phyloP scores from a whole-genome alignment of 92 coral and sea anemone genomes.

The Ricordea florida region DNA sequence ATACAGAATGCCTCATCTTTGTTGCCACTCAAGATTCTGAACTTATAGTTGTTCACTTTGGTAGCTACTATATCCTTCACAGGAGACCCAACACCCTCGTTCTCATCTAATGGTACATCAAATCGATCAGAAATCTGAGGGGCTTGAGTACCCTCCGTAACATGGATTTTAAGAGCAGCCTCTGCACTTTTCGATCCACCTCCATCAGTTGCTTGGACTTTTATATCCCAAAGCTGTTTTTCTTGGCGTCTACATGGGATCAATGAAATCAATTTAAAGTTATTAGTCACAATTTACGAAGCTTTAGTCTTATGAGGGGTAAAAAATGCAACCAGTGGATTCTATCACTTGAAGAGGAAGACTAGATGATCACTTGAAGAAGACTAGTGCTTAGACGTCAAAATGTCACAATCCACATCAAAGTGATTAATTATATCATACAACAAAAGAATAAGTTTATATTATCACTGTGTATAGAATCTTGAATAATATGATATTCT shows the following conservation, averaged over 20 bases:
- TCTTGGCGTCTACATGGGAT: background rate
- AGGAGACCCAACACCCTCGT: slow-evolving; percentile 41
- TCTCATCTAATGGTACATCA: slow-evolving; percentile 23
- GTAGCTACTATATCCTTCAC: slow-evolving; percentile 50
- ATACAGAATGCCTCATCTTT: slow-evolving; percentile 78
- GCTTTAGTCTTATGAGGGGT: too few species aligned
- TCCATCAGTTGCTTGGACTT: slow-evolving; percentile 23
- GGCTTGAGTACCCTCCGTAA: slow-evolving; percentile 43
- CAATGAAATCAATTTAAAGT: background rate
- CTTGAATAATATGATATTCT: too few species aligned
- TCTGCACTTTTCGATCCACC: background rate
- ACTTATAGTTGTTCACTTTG: slow-evolving; percentile 39
- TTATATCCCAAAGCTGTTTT: background rate
- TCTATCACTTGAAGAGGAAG: too few species aligned
- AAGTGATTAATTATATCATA: too few species aligned
- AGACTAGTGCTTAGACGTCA: too few species aligned
- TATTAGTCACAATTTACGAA: background rate
- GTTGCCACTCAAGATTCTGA: slow-evolving; percentile 73
- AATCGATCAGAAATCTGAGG: slow-evolving; percentile 27
- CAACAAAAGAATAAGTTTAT: too few species aligned
- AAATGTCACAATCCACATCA: too few species aligned
- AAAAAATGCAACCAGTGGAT: too few species aligned
- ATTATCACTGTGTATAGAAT: too few species aligned
- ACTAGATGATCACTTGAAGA: too few species aligned
- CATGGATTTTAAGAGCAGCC: slow-evolving; percentile 14